Conservation (phyloP, 2,113 vertebrate genomes). For the Cebus imitator region DNA sequence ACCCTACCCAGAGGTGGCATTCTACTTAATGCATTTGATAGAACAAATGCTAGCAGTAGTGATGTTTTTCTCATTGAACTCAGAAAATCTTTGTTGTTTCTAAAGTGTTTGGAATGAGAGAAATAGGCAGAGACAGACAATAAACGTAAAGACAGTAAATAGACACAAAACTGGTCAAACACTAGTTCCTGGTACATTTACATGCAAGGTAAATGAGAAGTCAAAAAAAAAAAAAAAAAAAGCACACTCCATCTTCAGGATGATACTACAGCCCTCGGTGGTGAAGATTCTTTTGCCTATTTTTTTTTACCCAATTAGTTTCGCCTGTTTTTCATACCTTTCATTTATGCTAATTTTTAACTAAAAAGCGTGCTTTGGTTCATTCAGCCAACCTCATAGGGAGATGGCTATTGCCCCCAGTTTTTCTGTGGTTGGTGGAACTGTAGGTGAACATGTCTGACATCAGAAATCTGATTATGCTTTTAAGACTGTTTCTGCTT, state of each 20-base stretch:
- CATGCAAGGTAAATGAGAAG: background rate
- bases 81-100: background rate
- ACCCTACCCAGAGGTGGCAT: background rate
- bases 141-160: background rate
- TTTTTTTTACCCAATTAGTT: background rate
- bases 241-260: background rate
- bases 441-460: background rate
- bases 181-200: background rate
- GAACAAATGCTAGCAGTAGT: background rate
- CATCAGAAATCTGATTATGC: background rate
- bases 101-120: background rate
- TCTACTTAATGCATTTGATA: background rate
- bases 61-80: background rate
- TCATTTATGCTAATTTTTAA: background rate
- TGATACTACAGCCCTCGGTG: background rate
- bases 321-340: background rate
- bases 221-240: background rate
- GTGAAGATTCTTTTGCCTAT: background rate
- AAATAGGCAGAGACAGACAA: background rate
- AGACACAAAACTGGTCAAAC: background rate
- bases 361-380: background rate
- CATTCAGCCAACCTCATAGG: background rate
- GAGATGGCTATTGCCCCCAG: background rate
- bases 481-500: background rate
- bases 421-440: background rate